Conservation (phyloP, 2,797 vertebrate species). For the Malacoctenus gilli region DNA sequence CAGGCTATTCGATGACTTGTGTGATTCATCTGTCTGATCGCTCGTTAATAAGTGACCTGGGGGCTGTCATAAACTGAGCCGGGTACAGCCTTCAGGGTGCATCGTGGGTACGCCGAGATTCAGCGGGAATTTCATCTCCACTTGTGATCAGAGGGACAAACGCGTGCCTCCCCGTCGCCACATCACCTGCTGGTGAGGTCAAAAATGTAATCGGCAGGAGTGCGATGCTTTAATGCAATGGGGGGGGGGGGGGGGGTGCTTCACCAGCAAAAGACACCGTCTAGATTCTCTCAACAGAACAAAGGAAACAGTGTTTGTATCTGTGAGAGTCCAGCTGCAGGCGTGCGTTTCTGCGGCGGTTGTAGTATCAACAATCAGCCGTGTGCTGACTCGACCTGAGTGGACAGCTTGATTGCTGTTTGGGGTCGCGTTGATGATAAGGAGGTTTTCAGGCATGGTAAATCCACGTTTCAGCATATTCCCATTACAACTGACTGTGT, state of each 20-base stretch:
- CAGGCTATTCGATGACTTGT: background rate
- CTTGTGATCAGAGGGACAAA: background rate
- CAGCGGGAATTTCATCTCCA: background rate
- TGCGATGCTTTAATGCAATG: too few species aligned
- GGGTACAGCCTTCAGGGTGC: conserved; percentile 1
- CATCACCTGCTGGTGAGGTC: too few species aligned
- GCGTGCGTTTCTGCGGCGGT: too few species aligned
- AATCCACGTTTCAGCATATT: too few species aligned
- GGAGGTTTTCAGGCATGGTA: background rate
- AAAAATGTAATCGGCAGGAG: too few species aligned
- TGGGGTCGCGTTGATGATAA: background rate
- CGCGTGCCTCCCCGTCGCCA: background rate
- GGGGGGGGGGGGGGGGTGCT: too few species aligned
- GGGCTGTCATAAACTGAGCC: background rate
- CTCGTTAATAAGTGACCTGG: conserved; percentile 4
- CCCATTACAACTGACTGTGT: too few species aligned
- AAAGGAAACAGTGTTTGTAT: too few species aligned
- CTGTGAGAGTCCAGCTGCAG: too few species aligned
- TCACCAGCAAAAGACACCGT: too few species aligned
- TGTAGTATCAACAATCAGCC: background rate
- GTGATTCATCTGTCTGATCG: background rate
- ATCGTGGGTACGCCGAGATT: background rate
- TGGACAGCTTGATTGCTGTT: background rate
- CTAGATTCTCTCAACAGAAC: too few species aligned
- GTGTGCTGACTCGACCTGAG: background rate